Conservation (phyloP, 2,888 invertebrate genomes). For the Plagodis dolabraria region DNA sequence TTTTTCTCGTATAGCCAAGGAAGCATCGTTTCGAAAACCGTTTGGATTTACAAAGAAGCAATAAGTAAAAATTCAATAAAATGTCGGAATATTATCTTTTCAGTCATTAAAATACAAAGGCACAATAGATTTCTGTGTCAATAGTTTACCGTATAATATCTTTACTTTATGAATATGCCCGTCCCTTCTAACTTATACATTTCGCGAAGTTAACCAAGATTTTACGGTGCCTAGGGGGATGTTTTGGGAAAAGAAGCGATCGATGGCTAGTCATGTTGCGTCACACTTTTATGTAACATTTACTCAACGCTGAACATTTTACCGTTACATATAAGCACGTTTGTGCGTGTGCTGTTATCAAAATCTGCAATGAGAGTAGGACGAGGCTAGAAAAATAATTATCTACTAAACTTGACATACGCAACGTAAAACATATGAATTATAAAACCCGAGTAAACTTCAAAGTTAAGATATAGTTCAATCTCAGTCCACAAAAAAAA, state of each 20-base stretch:
- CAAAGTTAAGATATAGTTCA: too few relatives aligned
- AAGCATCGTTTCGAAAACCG: too few relatives aligned
- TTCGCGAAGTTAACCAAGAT: constrained; percentile 37
- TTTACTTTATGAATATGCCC: constrained; percentile 25
- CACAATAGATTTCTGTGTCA: constrained; percentile 24
- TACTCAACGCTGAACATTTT: neutral
- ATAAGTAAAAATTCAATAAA: neutral
- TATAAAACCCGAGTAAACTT: too few relatives aligned
- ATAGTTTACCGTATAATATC: constrained; percentile 2
- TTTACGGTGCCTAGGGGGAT: constrained; percentile 12
- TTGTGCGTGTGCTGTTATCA: too few relatives aligned
- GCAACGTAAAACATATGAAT: too few relatives aligned
- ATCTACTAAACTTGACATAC: too few relatives aligned
- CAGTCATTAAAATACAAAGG: neutral
- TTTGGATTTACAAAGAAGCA: neutral
- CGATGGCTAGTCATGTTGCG: constrained; percentile 30
- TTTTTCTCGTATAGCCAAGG: too few relatives aligned
- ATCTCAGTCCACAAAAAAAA: too few relatives aligned
- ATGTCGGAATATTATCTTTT: neutral
- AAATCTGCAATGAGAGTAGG: too few relatives aligned
- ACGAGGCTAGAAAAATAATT: too few relatives aligned
- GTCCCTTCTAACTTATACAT: constrained; percentile 38
- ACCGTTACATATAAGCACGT: too few relatives aligned
- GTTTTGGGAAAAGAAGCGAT: constrained; percentile 40
- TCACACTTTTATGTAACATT: constrained; percentile 27